phyloP scores from a whole-genome alignment of 2,888 invertebrate genomes.

The Cheilosia vulpina region DNA sequence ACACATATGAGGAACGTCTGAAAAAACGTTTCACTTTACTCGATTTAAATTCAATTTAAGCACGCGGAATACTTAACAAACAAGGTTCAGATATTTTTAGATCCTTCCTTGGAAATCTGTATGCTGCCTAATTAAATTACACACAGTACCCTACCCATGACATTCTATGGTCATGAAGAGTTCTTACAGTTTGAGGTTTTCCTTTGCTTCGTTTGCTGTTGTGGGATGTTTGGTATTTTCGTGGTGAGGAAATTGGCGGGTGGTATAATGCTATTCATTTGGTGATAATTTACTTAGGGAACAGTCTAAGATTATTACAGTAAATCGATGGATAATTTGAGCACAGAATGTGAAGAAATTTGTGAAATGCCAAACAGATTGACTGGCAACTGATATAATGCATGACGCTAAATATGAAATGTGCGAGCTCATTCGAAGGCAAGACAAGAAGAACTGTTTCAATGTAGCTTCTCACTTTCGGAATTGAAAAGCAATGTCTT shows the following conservation, averaged over 20 bases:
- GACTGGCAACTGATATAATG: too few relatives aligned
- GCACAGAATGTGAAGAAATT: too few relatives aligned
- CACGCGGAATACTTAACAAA: slow-evolving; percentile 18
- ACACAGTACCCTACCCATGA: slow-evolving; percentile 2
- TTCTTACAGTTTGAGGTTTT: neutral
- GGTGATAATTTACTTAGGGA: neutral
- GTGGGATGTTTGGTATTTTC: slow-evolving; percentile 5
- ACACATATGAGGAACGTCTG: slow-evolving; percentile 10
- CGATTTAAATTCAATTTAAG: slow-evolving; percentile 59
- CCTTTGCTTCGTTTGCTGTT: slow-evolving; percentile 1
- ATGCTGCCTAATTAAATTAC: slow-evolving; percentile 38
- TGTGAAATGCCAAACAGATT: too few relatives aligned
- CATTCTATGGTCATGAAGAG: slow-evolving; percentile 3
- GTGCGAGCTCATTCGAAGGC: too few relatives aligned
- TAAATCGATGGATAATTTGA: slow-evolving; percentile 4
- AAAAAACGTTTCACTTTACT: slow-evolving; percentile 37
- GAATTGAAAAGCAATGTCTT: too few relatives aligned
- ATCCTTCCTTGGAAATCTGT: neutral
- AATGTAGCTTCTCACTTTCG: too few relatives aligned
- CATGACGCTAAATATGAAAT: too few relatives aligned
- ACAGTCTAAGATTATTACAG: slow-evolving; percentile 8
- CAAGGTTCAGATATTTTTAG: slow-evolving; percentile 2
- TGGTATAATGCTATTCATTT: slow-evolving; percentile 19
- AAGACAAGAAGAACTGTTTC: too few relatives aligned
- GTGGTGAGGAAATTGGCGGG: slow-evolving; percentile 6